Percentiles rank a stretch among this genome's conserved stretches.
phyloP scores from a whole-genome alignment of 1,140 invertebrate genomes.

The Dolichoris vasculosae region DNA sequence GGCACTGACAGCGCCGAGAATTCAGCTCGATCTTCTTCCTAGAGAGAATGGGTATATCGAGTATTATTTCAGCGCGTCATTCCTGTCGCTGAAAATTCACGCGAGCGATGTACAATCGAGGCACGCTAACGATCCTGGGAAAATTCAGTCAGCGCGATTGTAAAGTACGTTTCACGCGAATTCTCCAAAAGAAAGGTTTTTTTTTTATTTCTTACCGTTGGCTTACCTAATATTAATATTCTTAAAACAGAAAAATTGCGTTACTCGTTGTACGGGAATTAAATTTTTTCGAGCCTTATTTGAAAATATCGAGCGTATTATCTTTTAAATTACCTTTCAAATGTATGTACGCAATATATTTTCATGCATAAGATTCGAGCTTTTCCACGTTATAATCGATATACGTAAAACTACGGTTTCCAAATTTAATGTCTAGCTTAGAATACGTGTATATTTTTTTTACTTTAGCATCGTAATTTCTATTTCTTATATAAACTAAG shows the following conservation, averaged over 20 bases:
- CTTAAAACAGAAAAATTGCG: neutral
- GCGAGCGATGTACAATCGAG: slow-evolving; percentile 42
- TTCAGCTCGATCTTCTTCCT: slow-evolving; percentile 61
- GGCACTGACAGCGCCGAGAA: slow-evolving; percentile 59
- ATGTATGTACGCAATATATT: too few species aligned
- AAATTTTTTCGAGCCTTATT: neutral
- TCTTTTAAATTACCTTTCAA: too few species aligned
- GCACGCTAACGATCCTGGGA: slow-evolving; percentile 44
- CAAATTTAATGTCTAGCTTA: too few species aligned
- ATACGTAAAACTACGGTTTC: too few species aligned
- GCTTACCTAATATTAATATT: neutral
- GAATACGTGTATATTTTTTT: too few species aligned
- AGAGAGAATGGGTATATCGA: slow-evolving; percentile 55
- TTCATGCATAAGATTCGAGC: too few species aligned
- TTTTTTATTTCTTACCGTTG: neutral
- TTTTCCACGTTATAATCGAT: too few species aligned
- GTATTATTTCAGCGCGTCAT: slow-evolving; percentile 66
- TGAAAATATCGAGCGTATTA: neutral
- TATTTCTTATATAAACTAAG: too few species aligned
- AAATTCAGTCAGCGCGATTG: slow-evolving; percentile 40
- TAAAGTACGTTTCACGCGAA: slow-evolving; percentile 25
- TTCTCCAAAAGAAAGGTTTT: slow-evolving; percentile 13
- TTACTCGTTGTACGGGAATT: neutral
- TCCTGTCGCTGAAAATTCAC: slow-evolving; percentile 55
- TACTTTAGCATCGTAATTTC: too few species aligned